phyloP scores from a whole-genome alignment of 2,888 invertebrate genomes.

The Peribatodes rhomboidaria region DNA sequence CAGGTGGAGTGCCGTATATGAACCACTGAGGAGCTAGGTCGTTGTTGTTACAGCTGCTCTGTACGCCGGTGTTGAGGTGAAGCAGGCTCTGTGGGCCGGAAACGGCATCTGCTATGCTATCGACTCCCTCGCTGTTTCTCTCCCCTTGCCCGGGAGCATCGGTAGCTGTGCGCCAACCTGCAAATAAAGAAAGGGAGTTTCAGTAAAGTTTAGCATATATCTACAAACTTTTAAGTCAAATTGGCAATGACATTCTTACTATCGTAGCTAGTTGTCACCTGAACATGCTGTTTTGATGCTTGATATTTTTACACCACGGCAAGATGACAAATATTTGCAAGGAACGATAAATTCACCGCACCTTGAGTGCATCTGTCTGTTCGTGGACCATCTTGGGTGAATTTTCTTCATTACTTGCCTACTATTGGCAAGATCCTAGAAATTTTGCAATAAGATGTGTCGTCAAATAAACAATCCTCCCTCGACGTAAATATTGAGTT shows the following conservation, averaged over 20 bases:
- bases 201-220: neutral
- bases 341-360: slow-evolving; percentile 65
- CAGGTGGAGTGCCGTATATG: slow-evolving; percentile 54
- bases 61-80: slow-evolving; percentile 87
- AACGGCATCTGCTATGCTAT: slow-evolving; percentile 84
- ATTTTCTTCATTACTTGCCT: slow-evolving; percentile 66
- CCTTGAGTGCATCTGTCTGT: slow-evolving; percentile 73
- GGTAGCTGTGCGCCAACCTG: slow-evolving; percentile 68
- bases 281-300: no score
- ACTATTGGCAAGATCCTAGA: slow-evolving; percentile 65
- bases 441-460: slow-evolving; percentile 64
- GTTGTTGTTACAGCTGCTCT: slow-evolving; percentile 74
- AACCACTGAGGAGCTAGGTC: slow-evolving; percentile 71
- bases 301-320: slow-evolving; percentile 56
- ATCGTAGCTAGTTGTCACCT: neutral
- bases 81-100: slow-evolving; percentile 62
- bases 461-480: slow-evolving; percentile 59
- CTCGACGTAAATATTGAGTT: slow-evolving; percentile 55
- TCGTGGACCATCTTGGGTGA: slow-evolving; percentile 53
- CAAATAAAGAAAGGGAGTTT: slow-evolving; percentile 1
- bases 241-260: neutral
- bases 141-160: slow-evolving; percentile 58
- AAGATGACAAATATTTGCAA: slow-evolving; percentile 59
- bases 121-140: slow-evolving; percentile 61
- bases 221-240: no score